Base-by-base conservation (phyloP, 1,140 invertebrate species). In the Chlorops oryzae region DNA sequence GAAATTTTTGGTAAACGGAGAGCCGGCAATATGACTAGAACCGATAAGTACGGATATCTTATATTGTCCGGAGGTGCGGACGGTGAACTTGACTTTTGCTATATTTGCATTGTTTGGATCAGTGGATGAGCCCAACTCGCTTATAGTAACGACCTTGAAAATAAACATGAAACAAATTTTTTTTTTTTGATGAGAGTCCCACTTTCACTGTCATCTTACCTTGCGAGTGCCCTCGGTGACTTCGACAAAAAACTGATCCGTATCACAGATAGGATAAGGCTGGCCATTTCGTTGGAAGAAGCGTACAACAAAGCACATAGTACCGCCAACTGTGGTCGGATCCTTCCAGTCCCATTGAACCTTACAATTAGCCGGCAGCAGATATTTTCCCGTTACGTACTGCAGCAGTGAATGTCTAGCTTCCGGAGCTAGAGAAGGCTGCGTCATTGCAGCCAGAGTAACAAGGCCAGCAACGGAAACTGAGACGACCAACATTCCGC, bases 251-350 rank as follows among this genome's bases (percentile, higher is more conserved):
- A 95, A 79, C 70, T 88, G 86, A 75, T 94, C 91, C 47, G 86
- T 88, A 76, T 92, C 88, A 73, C 89, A 92, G 57, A 94, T 86
- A 56, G 90, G 90, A 78, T 94, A 95, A 49, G 90, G 87, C 64
- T 91, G 86, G 20, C 90, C 89, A 65, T 93, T 93, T 59, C 90
- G 84, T 75, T 93, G 90, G 76, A 84, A 93, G 75, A 93, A 93
- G 79, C 90, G 77, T 40, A 94, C 85, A 46, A 82, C 87, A 72
- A 95, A 94, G 61, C 87, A 88, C 78, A 92, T 87, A 4, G 90
- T 92, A 67, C 86, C 87, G 10, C 91, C 92, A 1, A 96, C 92
- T 10, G 82, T 74, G 51, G 87, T 81, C 13, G 90, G 90, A 68
- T 93, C 90, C 43, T 83, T 79, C 91, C 91, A 96, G 57, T 92